These are phyloP conservation scores for Itoplectis maculator DNA, from an alignment of 2,888 invertebrate genomes.

Conservation along the genomic window DNA sequence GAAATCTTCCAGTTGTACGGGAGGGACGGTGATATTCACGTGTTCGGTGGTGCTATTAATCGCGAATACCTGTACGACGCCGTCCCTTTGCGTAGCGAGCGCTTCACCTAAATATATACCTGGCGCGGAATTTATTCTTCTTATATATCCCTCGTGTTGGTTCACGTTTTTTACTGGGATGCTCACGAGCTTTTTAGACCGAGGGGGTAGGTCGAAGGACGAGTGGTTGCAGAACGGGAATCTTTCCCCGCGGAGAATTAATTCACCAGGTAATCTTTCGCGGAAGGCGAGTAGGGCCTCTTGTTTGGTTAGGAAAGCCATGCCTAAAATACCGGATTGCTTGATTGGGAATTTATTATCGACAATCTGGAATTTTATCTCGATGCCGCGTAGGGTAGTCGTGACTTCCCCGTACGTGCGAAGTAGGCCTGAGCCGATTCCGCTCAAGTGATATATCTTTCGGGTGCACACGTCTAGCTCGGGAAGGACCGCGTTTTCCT, in stretches of 20 bases:
- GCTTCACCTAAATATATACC: slow-evolving; percentile 40
- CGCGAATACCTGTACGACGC: slow-evolving; percentile 43
- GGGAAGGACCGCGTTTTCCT: slow-evolving; percentile 10
- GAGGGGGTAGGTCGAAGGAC: slow-evolving; percentile 36
- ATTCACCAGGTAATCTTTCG: slow-evolving; percentile 7
- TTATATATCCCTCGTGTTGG: slow-evolving; percentile 30
- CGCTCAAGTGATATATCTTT: slow-evolving; percentile 32
- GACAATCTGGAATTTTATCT: slow-evolving; percentile 47
- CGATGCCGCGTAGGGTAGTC: background rate
- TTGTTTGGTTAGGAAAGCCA: slow-evolving; percentile 22
- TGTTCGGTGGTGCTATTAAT: slow-evolving; percentile 30
- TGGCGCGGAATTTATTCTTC: slow-evolving; percentile 39
- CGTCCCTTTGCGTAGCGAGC: slow-evolving; percentile 26
- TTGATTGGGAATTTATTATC: slow-evolving; percentile 33
- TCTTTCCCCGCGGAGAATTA: slow-evolving; percentile 17
- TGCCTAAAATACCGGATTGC: slow-evolving; percentile 42
- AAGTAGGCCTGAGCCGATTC: slow-evolving; percentile 41
- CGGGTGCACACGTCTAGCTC: background rate
- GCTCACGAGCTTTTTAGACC: slow-evolving; percentile 41
- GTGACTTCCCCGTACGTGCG: slow-evolving; percentile 31
- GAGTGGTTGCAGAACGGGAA: slow-evolving; percentile 1
- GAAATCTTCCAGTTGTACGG: slow-evolving; percentile 46
- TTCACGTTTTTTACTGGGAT: slow-evolving; percentile 25
- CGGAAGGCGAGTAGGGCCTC: slow-evolving; percentile 25
- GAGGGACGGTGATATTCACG: slow-evolving; percentile 25